A percentile compares a stretch with the other conserved stretches of the same genome.
phyloP scores from a whole-genome alignment of 2,888 invertebrate genomes.

The Adela reaumurella region DNA sequence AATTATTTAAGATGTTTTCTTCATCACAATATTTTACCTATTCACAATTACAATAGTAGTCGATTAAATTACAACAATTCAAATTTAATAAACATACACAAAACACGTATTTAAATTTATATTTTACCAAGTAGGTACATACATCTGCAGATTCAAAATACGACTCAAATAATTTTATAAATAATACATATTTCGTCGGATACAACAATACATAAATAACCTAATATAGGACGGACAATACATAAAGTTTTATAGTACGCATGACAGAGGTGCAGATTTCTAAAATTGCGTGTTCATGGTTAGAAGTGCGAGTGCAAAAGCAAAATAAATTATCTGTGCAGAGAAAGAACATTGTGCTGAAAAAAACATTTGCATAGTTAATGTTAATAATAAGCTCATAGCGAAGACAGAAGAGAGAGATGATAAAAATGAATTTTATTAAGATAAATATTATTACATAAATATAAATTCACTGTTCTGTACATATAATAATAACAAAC shows the following conservation, averaged over 20 bases:
- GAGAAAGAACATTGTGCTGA: slow-evolving; percentile 21
- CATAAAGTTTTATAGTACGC: slow-evolving; percentile 29
- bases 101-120: too few species aligned
- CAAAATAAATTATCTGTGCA: slow-evolving; percentile 25
- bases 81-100: too few species aligned
- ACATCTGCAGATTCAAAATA: too few species aligned
- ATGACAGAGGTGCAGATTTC: slow-evolving; percentile 45
- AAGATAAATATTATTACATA: background rate
- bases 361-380: slow-evolving; percentile 19
- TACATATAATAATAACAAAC: background rate
- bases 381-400: slow-evolving; percentile 29
- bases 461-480: background rate
- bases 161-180: too few species aligned
- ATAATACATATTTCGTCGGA: too few species aligned
- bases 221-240: too few species aligned
- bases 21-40: slow-evolving; percentile 11
- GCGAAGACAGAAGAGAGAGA: slow-evolving; percentile 18
- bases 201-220: too few species aligned
- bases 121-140: too few species aligned
- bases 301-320: slow-evolving; percentile 45
- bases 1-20: slow-evolving; percentile 58
- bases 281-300: slow-evolving; percentile 17
- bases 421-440: slow-evolving; percentile 11
- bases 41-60: too few species aligned
- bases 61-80: too few species aligned